A percentile compares a stretch with the other conserved stretches of the same genome.
Conservation (phyloP, 2,888 invertebrate genomes). For the Eupithecia inturbata region DNA sequence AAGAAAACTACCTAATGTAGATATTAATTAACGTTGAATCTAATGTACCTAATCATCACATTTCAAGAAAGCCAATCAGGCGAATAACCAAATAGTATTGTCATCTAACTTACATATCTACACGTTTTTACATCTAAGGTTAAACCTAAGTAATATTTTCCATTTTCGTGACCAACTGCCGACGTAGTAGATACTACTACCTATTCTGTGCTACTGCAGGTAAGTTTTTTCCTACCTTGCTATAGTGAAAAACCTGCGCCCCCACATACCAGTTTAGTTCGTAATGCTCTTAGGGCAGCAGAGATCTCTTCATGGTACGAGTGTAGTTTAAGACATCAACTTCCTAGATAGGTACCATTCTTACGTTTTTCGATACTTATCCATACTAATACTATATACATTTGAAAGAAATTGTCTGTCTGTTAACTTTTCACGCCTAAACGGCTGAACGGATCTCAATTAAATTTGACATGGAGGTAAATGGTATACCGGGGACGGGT, state of each 20-base stretch:
- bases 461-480: too few relatives aligned
- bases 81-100: neutral
- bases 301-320: neutral
- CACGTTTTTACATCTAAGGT: neutral
- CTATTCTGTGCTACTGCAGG: neutral
- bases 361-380: neutral
- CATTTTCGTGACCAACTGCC: neutral
- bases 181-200: neutral
- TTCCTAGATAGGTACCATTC: too few relatives aligned
- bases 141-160: neutral
- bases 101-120: neutral
- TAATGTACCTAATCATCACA: neutral
- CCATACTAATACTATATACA: too few relatives aligned
- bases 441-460: too few relatives aligned
- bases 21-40: neutral
- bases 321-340: neutral
- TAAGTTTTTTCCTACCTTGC: neutral
- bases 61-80: neutral
- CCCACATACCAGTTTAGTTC: neutral
- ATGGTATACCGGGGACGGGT: too few relatives aligned
- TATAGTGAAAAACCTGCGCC: neutral
- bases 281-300: slow-evolving; percentile 1
- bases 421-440: too few relatives aligned
- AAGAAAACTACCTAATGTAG: neutral
- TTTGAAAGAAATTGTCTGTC: too few relatives aligned